Base-by-base conservation (phyloP, 1,140 invertebrate genomes). In the Solen grandis region DNA sequence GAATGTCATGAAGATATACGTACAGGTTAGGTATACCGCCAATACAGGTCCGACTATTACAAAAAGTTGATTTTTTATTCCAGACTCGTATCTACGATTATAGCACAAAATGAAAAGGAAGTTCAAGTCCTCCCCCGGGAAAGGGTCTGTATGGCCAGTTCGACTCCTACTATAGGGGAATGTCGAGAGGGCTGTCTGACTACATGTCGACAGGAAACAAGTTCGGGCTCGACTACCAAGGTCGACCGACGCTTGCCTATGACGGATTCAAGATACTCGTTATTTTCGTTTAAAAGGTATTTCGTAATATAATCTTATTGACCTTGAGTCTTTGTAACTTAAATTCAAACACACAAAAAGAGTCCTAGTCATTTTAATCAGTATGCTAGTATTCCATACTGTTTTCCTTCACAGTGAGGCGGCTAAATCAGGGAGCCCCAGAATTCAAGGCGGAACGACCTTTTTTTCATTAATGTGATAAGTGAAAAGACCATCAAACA, bases 61-160 rank as follows among this genome's bases (percentile, higher is more conserved):
- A n/a, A n/a, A n/a, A n/a, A n/a, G n/a, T n/a, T n/a, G n/a, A n/a
- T n/a, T n/a, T n/a, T n/a, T n/a, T n/a, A n/a, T n/a, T n/a, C n/a
- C 76, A 79, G 76, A 29, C n/a, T 79, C 76, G 70, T 36, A 70
- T 79, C 5, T 79, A 69, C 38, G 76, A 79, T 38, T 79, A 60
- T 54, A 69, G 62, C 5, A 19, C 10, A n/a, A 46, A 66, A 59
- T 14, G 29, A 50, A 1, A 57, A 10, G 35, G n/a, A 29, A 29
- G 41, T 54, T 27, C 29, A 41, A 22, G 52, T 79, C 22, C 38
- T 55, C 68, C n/a, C 77, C 77, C 14, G 25, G 38, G 5, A 59
- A 80, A 66, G 19, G 77, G 77, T 19, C 41, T 80, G 0, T 80
- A 63, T 62, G 77, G 77, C 4, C 55, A 70, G 19, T 80, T 70